Evolutionary conservation across 2,113 vertebrate species (phyloP), one percentile per base, ranked within the genome.

Genomic region (Circaetus cinerascens): DNA sequence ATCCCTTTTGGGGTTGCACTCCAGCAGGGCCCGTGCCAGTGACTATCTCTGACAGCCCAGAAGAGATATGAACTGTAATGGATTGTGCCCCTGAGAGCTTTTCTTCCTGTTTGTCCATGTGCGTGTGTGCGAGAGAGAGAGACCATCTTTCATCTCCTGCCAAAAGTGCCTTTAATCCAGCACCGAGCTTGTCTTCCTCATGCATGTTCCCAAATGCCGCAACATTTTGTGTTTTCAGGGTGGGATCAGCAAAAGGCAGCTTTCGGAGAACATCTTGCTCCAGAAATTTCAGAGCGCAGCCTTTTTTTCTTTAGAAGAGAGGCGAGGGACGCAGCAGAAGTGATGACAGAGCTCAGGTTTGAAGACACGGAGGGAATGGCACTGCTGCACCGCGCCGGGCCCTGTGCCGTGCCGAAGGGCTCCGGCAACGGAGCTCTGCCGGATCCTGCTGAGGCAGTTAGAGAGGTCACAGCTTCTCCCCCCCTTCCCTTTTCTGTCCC

Each of bases 1-100:
- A 96, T 90, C 96, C 88, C 69, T 86, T 80, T 91, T 82, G 76
- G 72, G 75, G 81, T 96, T 84, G 40, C 74, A 30, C 80, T 96
- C 64, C 64, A 79, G 83, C 69, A 94, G 80, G 74, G 77, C 71
- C 87, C 15, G 6, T 93, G 94, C 94, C 89, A 96, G 89, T 57
- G 80, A 93, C 94, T 95, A 25, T 95, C 86, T 91, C 89, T 89
- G 93, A 95, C 89, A 79, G 86, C 86, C 86, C 86, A 94, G 87
- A 91, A 76, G 62, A 96, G 95, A 93, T 89, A 96, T 36, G 89
- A 96, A 60, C 84, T 95, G 86, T 90, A 96, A 96, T 88, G 78
- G 69, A 94, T 86, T 93, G 96, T 91, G 73, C 93, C 93, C 93
- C 74, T 86, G 86, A 75, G 95, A 95, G 89, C 34, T 93, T 94